Evolutionary conservation across 2,888 invertebrate genomes (phyloP).

Genomic region (Hesperia comma): DNA sequence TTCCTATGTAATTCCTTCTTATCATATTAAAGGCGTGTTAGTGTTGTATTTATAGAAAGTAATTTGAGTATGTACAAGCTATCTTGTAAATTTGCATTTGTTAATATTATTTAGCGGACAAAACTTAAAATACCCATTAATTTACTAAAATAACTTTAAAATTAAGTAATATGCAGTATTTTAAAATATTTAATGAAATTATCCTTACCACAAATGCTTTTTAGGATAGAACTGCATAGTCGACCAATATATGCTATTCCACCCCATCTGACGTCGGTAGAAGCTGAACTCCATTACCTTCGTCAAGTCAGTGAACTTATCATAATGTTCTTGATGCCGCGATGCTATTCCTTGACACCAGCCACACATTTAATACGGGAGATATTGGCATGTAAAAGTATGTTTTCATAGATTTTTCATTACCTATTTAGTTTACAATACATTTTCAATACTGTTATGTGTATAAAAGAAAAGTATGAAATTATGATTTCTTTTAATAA

Average conservation of each 20-base stretch:
- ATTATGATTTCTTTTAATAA: no score
- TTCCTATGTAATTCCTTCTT: no score
- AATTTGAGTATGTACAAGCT: no score
- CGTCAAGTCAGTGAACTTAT: slow-evolving; percentile 92
- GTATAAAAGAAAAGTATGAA: neutral
- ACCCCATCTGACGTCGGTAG: slow-evolving; percentile 88
- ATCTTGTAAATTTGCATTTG: no score
- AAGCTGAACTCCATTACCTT: slow-evolving; percentile 91
- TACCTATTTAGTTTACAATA: neutral
- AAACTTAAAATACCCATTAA: no score
- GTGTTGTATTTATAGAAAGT: no score
- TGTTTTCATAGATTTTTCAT: slow-evolving; percentile 44
- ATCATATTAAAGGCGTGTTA: no score
- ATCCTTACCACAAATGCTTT: slow-evolving; percentile 41
- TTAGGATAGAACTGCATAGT: slow-evolving; percentile 85
- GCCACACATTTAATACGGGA: slow-evolving; percentile 92
- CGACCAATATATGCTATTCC: slow-evolving; percentile 89
- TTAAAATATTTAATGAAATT: no score
- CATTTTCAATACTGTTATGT: neutral
- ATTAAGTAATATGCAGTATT: no score
- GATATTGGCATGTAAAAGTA: slow-evolving; percentile 93
- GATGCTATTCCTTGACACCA: slow-evolving; percentile 91
- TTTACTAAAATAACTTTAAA: no score
- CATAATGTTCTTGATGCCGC: slow-evolving; percentile 91
- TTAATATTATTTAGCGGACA: no score